These are phyloP conservation scores for Phasianus colchicus DNA, from an alignment of 2,113 vertebrate genomes.

Conservation along the genomic window DNA sequence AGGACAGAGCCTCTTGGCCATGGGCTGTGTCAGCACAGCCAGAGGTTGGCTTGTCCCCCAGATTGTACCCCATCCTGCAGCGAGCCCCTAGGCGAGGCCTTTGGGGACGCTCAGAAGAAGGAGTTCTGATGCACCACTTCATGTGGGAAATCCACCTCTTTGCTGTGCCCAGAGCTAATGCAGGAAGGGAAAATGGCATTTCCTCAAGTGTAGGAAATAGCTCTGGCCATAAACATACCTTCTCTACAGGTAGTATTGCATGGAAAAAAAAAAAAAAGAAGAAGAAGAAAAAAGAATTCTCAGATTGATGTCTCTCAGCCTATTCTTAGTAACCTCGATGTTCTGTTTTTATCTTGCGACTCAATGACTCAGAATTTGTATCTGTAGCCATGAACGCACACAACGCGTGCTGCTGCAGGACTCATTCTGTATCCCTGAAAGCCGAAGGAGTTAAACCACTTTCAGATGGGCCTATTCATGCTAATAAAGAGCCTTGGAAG, in stretches of 20 bases:
- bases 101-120: accelerated
- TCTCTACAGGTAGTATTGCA: not conserved
- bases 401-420: not conserved
- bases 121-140: not conserved
- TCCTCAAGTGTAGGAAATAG: not conserved
- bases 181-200: not conserved
- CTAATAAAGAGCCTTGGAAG: slow-evolving; percentile 59
- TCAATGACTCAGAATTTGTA: not conserved
- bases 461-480: not conserved
- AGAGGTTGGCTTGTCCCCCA: not conserved
- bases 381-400: accelerated
- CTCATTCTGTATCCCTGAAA: accelerated
- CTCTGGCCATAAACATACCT: not conserved
- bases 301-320: not conserved
- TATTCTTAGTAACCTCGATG: slow-evolving; percentile 8
- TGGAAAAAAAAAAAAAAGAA: not conserved
- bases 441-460: slow-evolving; percentile 44
- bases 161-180: not conserved
- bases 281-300: not conserved
- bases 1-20: not conserved
- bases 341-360: slow-evolving; percentile 1
- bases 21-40: not conserved
- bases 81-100: not conserved
- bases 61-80: not conserved
- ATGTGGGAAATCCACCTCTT: not conserved